Conservation (phyloP, 2,888 invertebrate species). For the Mactromeris polynyma region DNA sequence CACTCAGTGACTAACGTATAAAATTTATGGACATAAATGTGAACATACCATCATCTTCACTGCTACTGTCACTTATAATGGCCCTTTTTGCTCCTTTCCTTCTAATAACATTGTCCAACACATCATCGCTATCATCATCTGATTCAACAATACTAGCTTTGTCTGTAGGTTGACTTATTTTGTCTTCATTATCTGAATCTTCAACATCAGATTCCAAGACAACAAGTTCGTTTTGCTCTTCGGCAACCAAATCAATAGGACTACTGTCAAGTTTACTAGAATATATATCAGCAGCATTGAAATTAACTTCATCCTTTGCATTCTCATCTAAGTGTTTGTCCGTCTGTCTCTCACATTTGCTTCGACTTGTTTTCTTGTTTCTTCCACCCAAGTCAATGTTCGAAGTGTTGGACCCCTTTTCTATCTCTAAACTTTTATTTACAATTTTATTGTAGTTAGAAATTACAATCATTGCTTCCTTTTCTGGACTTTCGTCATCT, state of each 20-base stretch:
- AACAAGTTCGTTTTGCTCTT: constrained; percentile 1
- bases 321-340: not conserved
- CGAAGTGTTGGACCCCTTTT: not conserved
- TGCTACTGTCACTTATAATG: constrained; percentile 69
- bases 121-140: constrained; percentile 31
- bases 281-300: constrained; percentile 17
- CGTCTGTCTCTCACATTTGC: not conserved
- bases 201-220: constrained; percentile 41
- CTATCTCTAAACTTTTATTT: constrained; percentile 19
- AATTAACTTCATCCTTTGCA: not conserved
- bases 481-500: constrained; percentile 19
- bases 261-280: constrained; percentile 47
- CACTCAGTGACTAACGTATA: not conserved
- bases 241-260: constrained; percentile 11
- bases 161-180: not conserved
- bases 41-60: constrained; percentile 57
- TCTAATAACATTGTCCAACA: constrained; percentile 29
- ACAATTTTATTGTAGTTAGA: constrained; percentile 33
- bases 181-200: constrained; percentile 38
- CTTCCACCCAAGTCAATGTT: not conserved
- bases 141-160: not conserved
- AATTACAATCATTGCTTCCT: constrained; percentile 25
- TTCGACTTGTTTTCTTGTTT: not conserved
- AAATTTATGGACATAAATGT: not conserved
- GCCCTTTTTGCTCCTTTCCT: constrained; percentile 55